Evolutionary conservation across 1,140 invertebrate genomes (phyloP), one percentile per base, ranked within the genome.

Genomic region (Camponotus floridanus): DNA sequence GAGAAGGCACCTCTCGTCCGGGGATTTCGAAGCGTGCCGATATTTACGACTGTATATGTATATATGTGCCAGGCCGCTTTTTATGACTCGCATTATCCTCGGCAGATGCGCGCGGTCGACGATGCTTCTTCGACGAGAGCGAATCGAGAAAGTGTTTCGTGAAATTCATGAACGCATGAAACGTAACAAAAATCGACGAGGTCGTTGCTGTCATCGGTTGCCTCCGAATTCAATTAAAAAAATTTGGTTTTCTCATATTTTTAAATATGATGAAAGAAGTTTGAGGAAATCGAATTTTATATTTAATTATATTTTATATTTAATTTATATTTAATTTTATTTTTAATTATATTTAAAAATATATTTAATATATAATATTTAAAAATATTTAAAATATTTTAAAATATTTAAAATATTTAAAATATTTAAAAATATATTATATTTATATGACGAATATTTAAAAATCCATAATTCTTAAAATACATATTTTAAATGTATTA

Each of bases 31-130:
- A 61, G 67, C 55, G 68, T 48, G 39, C n/a, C 55, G 55, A 83
- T 62, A 61, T 73, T n/a, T 61, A 61, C 26, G 36, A 33, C 48
- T 51, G 13, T 45, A 45, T 13, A 45, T 45, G 3, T 45, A 45
- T 45, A 45, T 51, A 31, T n/a, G 31, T 33, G 33, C 21, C 18
- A 7, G 36, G 18, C 4, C 59, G 36, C 55, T 83, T 83, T 83
- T 83, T 83, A 73, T 18, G 79, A 73, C 39, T 18, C 67, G 68
- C 39, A 71, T 81, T 81, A 61, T 36, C 33, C 45, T 13, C 15
- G 57, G 68, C 79, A 83, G 79, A 83, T 83, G 79, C 39, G 33
- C 26, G 26, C 18, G 33, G 45, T 48, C 64, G 74, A 7, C 76
- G 39, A 81, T 7, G 51, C 33, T 45, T 11, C 55, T 21, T 59